Evolutionary conservation across 2,888 invertebrate species (phyloP), one percentile per base, ranked within the genome.

Genomic region (Patella depressa): DNA sequence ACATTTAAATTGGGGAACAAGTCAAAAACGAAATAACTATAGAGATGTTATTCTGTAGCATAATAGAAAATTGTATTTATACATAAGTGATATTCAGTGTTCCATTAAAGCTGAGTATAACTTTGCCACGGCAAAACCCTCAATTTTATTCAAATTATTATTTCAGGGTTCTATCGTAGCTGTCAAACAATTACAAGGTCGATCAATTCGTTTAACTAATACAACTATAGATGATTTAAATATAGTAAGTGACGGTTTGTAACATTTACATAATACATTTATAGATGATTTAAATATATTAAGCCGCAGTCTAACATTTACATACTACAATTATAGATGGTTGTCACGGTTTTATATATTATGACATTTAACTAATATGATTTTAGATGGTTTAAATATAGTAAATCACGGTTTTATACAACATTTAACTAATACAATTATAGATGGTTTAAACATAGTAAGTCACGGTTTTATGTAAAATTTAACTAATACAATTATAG

Each of bases 161-260:
- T 79, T 76, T 17, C 72, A 87, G 87, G 90, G 90, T 0, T 80
- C 85, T 2, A 81, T 88, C 82, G 97, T 98, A 59, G 94, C 98
- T 81, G 95, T 98, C 84, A 97, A 97, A 90, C 96, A 96, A 90
- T 83, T 89, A 69, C 86, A 85, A 55, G 83, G 86, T 74, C 79
- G 85, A 55, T 85, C 87, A 29, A 82, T 89, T 24, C 81, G 85
- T 45, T 80, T 88, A 19, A 85, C 83, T 12, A 79, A 86, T 53
- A 84, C 86, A 15, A 80, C 88, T 12, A 78, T 87, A 9, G 77
- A 86, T 54, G 89, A 90, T 80, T 82, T 89, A 19, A 88, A 87
- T 78, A 84, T 86, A 71, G 89, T 88, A 79, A 80, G 85, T 80
- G 19, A 14, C 19, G 19, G 17, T 14, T 15, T 73, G n/a, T n/a